Base-by-base conservation (phyloP, 2,888 invertebrate genomes). In the Trachelus troglodyta region DNA sequence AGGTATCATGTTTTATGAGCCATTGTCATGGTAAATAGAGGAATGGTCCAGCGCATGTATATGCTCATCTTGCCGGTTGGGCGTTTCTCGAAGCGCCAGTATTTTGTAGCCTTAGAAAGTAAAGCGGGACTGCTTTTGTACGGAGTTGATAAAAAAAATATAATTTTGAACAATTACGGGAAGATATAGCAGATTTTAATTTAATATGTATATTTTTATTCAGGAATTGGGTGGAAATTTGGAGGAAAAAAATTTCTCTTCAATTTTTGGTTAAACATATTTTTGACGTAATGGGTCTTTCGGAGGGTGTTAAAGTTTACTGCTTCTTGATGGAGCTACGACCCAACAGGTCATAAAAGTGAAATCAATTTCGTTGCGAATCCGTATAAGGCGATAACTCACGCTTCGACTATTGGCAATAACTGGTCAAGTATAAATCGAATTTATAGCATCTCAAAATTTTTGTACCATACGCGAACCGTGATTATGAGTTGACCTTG, bases 21-120 rank as follows among this genome's bases (percentile, higher is more conserved):
- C 82, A 84, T 84, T 84, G 84, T 83, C 83, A 83, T 84, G 84
- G 82, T 84, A 82, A 84, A 81, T 79, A 83, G 81, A 81, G 77
- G 79, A 81, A 83, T 83, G 80, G 78, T 78, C 81, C 78, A 77
- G 56, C 78, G 81, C 34, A 34, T 37, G 74, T 74, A 37, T 56
- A 56, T 56, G 56, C 74, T 34, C 74, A 12, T 74, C 74, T 30
- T 74, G 4, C 74, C 23, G 35, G 9, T 37, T 30, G 6, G 37
- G 74, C 74, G 37, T 74, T 74, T n/a, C 74, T 74, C 35, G 34
- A 74, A 74, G 74, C 74, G 74, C 74, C 74, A 12, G n/a, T 6
- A 12, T 23, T 34, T 15, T 34, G 11, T 37, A 30, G 23, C 74
- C 74, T 34, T 9, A 3, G 4, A 11, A 31, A 34, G 23, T 71